phyloP scores from a whole-genome alignment of 2,113 vertebrate species.

The Cebus imitator region DNA sequence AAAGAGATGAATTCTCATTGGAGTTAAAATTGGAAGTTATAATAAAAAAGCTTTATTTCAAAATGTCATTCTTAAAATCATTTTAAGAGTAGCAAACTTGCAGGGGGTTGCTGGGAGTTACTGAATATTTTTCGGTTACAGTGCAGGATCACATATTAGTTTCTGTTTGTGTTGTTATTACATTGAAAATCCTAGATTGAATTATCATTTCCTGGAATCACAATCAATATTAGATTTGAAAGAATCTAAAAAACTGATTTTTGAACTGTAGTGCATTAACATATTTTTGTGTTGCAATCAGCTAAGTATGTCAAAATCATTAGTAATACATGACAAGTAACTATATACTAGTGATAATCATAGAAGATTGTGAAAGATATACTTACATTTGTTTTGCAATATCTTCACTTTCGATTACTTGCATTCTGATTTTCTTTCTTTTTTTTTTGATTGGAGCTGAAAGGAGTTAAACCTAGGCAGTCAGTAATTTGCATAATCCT shows the following conservation, averaged over 20 bases:
- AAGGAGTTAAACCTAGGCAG: neutral
- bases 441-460: neutral
- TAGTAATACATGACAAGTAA: neutral
- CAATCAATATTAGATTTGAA: neutral
- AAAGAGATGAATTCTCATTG: slow-evolving; percentile 19
- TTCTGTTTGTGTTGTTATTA: slow-evolving; percentile 34
- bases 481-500: slow-evolving; percentile 12
- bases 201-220: slow-evolving; percentile 18
- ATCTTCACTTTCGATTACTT: slow-evolving; percentile 28
- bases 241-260: neutral
- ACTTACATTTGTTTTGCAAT: neutral
- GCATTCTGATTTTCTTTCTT: slow-evolving; percentile 15
- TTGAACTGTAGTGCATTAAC: neutral
- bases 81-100: slow-evolving; percentile 2
- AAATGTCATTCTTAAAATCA: slow-evolving; percentile 24
- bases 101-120: neutral
- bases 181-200: neutral
- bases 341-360: neutral
- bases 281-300: neutral
- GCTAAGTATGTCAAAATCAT: slow-evolving; percentile 10
- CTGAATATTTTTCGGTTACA: neutral
- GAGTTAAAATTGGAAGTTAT: neutral
- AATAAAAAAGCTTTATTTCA: slow-evolving; percentile 36
- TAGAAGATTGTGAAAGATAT: neutral
- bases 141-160: neutral